Evolutionary conservation across 2,113 vertebrate species (phyloP).

Genomic region (cat (Felis catus)): DNA sequence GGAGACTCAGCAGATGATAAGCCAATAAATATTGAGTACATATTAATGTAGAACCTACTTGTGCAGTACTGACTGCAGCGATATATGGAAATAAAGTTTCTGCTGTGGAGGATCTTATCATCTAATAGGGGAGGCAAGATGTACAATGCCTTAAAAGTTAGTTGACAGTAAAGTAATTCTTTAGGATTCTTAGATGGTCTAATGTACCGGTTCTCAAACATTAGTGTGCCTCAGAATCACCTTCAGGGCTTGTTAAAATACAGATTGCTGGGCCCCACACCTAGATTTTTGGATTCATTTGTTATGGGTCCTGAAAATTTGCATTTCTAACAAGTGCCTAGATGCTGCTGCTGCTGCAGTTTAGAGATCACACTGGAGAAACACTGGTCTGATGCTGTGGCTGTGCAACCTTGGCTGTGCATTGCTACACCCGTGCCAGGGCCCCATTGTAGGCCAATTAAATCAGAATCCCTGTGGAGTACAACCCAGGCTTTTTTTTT

Average conservation of each 20-base stretch:
- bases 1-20: not conserved
- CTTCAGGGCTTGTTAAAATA: not conserved
- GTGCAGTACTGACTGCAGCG: not conserved
- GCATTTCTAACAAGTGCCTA: not conserved
- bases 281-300: not conserved
- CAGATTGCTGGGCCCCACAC: rapidly evolving
- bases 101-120: not conserved
- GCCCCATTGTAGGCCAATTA: not conserved
- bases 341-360: not conserved
- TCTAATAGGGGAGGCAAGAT: not conserved
- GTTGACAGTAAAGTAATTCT: not conserved
- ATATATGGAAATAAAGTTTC: not conserved
- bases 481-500: not conserved
- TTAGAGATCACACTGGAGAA: not conserved
- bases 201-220: not conserved
- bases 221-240: not conserved
- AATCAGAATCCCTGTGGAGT: not conserved
- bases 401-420: not conserved
- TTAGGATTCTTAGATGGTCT: not conserved
- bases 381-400: not conserved
- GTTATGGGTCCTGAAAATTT: not conserved
- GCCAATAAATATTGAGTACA: not conserved
- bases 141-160: constrained; percentile 5
- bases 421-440: not conserved
- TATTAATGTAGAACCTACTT: not conserved